Evolutionary conservation across 2,797 vertebrate species (phyloP), one percentile per base, ranked within the genome.

Genomic region (Enteromius radiatus): DNA sequence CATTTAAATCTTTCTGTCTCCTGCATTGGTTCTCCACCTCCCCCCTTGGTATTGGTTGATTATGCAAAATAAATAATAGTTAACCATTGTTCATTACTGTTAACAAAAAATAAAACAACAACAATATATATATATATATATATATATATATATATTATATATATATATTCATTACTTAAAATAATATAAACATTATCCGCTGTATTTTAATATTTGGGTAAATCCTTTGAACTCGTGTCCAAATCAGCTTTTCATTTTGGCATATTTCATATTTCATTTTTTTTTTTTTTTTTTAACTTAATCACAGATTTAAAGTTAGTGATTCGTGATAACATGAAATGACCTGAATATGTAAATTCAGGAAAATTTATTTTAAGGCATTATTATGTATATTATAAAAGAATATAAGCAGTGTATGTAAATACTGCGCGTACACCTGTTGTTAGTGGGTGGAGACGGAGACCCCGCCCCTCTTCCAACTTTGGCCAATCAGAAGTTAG

Each of bases 391-490:
- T 38, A 15, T 33, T 38, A 31, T 23, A 28, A 78, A 54, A 23
- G 7, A 26, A 49, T 5, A 36, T 2, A 67, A 67, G 17, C 3
- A 7, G 1, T 17, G 17, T 45, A 2, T 28, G 4, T 79, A 3
- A 21, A 12, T 41, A 38, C 6, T n/a, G 19, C 14, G 26, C 2
- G 47, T 68, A 59, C 81, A 83, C 81, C 81, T 83, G 74, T 68
- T 61, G 28, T 45, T 36, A 69, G 28, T 23, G 52, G 81, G 38
- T 45, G 74, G 74, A 70, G 21, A 69, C 47, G 0, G 6, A 68
- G 3, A 17, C 41, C 81, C 26, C 74, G n/a, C 81, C 81, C 23
- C 1, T 36, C 0, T 2, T 10, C 4, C 4, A 41, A 26, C 21
- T 0, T 6, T 0, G 54, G 9, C 81, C 65, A 83, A 83, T 83